Percentiles rank a stretch among this genome's conserved stretches.
Evolutionary conservation across 2,888 invertebrate genomes (phyloP).

Genomic region (Noctua janthina): DNA sequence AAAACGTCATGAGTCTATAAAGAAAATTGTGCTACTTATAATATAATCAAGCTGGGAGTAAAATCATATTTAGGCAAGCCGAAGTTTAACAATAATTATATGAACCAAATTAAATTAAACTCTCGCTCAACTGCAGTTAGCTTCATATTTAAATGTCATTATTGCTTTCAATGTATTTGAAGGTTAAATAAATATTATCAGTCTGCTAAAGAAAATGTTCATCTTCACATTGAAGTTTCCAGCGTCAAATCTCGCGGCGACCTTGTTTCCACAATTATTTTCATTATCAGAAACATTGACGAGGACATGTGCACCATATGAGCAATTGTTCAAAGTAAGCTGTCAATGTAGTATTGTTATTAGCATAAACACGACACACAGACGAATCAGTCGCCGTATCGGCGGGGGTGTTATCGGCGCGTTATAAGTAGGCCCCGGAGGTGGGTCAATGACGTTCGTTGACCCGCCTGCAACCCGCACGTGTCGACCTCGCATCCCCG

Average conservation of each 20-base stretch:
- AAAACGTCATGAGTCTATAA: conserved; percentile 79
- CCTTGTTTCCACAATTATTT: conserved; percentile 68
- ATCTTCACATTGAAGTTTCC: conserved; percentile 42
- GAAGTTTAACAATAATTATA: not conserved
- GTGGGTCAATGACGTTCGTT: conserved; percentile 90
- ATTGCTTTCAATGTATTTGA: conserved; percentile 30
- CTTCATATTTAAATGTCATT: conserved; percentile 24
- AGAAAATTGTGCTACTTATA: conserved; percentile 78
- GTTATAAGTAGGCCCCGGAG: conserved; percentile 85
- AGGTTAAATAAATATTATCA: conserved; percentile 41
- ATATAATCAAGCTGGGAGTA: conserved; percentile 67
- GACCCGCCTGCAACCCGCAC: conserved; percentile 87
- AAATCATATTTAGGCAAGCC: conserved; percentile 52
- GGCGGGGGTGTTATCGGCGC: conserved; percentile 86
- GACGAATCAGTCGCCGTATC: conserved; percentile 62
- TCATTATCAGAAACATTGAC: conserved; percentile 70
- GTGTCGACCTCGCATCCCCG: conserved; percentile 83
- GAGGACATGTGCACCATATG: conserved; percentile 64
- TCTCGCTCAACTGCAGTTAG: not conserved
- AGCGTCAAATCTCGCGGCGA: conserved; percentile 41
- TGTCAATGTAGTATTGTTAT: conserved; percentile 60
- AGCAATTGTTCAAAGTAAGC: conserved; percentile 62
- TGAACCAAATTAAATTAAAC: not conserved
- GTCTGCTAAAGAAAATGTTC: conserved; percentile 33
- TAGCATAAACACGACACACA: conserved; percentile 71